Base-by-base conservation (phyloP, 1,140 invertebrate genomes). In the Theocolax elegans region DNA sequence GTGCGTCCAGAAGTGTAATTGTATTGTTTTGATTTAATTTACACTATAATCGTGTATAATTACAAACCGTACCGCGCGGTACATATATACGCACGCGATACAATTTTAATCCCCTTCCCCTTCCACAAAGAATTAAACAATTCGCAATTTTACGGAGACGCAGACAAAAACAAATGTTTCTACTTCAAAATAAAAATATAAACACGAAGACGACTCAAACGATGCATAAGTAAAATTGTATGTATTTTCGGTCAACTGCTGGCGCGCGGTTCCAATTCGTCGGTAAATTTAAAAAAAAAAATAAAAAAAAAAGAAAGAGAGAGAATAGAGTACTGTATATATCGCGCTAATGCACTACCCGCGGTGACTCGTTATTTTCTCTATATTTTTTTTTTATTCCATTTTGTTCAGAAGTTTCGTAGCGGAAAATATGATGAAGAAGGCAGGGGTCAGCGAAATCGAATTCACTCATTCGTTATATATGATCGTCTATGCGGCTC, bases 161-260 rank as follows among this genome's bases (percentile, higher is more conserved):
- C n/a, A n/a, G n/a, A n/a, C n/a, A n/a, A n/a, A n/a, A n/a, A n/a
- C n/a, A n/a, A n/a, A n/a, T n/a, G n/a, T n/a, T n/a, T n/a, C n/a
- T n/a, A n/a, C n/a, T n/a, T n/a, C n/a, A n/a, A n/a, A n/a, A n/a
- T n/a, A n/a, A n/a, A n/a, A n/a, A n/a, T n/a, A n/a, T n/a, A n/a
- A 51, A 15, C 21, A 23, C 10, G 15, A 35, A 60, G 17, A 19
- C 4, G 19, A 9, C 29, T 31, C 44, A 38, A 63, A 44, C 60
- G 64, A 58, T 35, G 64, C 25, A n/a, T n/a, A 23, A 49, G 25
- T 17, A 35, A 67, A 67, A 67, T 67, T 66, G 63, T 15, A 17
- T 29, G 54, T 65, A 35, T 19, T 31, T 35, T 54, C 21, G 21
- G 38, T 31, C 12, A 56, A 35, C 31, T 51, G 17, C 27, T 9